Conservation (phyloP, 2,113 vertebrate genomes). For the Rissa tridactyla region DNA sequence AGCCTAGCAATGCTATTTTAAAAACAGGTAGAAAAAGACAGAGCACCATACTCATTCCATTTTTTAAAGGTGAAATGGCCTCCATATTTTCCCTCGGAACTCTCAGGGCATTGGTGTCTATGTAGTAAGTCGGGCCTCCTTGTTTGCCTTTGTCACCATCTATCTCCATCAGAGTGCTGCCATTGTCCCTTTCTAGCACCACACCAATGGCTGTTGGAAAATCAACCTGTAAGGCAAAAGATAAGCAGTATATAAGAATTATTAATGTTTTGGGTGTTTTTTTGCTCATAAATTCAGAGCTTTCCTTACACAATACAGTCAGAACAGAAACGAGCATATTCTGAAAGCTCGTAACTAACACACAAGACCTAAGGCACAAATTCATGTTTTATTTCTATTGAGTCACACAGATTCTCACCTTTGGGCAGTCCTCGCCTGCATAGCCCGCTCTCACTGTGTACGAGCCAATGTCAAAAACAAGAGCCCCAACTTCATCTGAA, state of each 20-base stretch:
- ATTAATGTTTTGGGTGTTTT: not conserved
- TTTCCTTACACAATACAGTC: not conserved
- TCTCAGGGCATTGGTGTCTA: slow-evolving; percentile 95
- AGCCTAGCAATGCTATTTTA: not conserved
- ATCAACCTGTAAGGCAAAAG: slow-evolving; percentile 83
- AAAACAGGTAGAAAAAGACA: not conserved
- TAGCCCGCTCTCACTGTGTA: slow-evolving; percentile 97
- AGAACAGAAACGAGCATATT: not conserved
- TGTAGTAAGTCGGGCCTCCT: slow-evolving; percentile 92
- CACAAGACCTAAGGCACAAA: not conserved
- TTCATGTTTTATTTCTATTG: not conserved
- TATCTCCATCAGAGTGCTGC: slow-evolving; percentile 93
- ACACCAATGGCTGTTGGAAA: slow-evolving; percentile 97
- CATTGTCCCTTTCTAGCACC: slow-evolving; percentile 93
- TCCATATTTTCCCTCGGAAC: slow-evolving; percentile 96
- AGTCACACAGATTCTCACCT: slow-evolving; percentile 77
- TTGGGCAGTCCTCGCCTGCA: slow-evolving; percentile 97
- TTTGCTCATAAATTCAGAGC: not conserved
- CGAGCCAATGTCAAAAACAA: slow-evolving; percentile 98
- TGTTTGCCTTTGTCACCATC: slow-evolving; percentile 95
- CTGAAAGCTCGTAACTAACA: rapidly evolving
- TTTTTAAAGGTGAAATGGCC: slow-evolving; percentile 96
- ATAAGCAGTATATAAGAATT: not conserved
- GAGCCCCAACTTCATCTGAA: slow-evolving; percentile 96
- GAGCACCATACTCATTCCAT: slow-evolving; percentile 92